Conservation (phyloP, 2,888 invertebrate genomes). For the Sarcophaga carnaria region DNA sequence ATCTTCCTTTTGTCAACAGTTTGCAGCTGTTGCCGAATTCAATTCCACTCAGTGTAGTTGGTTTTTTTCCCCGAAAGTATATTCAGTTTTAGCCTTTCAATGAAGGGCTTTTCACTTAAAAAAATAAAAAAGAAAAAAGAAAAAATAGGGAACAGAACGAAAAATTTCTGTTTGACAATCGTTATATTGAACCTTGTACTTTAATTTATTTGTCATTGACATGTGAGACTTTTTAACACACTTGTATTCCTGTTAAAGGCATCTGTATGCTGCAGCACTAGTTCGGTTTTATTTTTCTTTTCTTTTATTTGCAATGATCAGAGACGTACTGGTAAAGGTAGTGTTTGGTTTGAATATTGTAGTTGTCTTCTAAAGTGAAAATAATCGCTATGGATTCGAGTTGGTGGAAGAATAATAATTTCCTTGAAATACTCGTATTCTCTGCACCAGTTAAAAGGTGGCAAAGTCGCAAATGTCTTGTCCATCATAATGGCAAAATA, state of each 20-base stretch:
- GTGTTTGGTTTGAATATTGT: too few species aligned
- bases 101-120: constrained; percentile 26
- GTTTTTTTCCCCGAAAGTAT: not conserved
- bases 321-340: not conserved
- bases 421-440: too few species aligned
- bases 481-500: too few species aligned
- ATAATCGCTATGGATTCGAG: too few species aligned
- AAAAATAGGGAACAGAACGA: constrained; percentile 32
- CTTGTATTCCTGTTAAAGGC: constrained; percentile 30
- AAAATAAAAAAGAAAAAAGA: constrained; percentile 4
- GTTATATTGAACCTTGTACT: constrained; percentile 64
- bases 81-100: not conserved
- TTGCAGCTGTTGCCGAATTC: constrained; percentile 65
- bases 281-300: not conserved
- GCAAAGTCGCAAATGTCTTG: too few species aligned
- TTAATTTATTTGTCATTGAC: constrained; percentile 67
- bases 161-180: constrained; percentile 63
- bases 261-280: not conserved
- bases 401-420: too few species aligned
- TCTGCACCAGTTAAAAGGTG: too few species aligned
- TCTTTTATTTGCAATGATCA: not conserved
- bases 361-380: too few species aligned
- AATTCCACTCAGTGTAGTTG: constrained; percentile 52
- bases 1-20: constrained; percentile 52
- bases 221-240: constrained; percentile 64